phyloP scores from a whole-genome alignment of 2,797 vertebrate species.

The Nannoperca obscura region DNA sequence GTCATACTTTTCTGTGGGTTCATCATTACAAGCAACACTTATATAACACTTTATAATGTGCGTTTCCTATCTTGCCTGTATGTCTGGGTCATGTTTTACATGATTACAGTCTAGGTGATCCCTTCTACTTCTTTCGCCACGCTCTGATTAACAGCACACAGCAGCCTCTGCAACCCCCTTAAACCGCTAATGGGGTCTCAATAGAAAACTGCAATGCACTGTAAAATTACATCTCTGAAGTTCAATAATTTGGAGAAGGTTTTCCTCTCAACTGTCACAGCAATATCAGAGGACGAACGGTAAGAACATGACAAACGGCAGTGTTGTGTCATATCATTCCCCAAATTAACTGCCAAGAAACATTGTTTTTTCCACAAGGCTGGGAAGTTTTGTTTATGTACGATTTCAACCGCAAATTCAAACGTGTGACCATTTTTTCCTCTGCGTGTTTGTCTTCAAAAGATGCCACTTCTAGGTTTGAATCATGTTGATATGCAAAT shows the following conservation, averaged over 20 bases:
- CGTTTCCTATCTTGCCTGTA: constrained; percentile 26
- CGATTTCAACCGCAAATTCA: constrained; percentile 28
- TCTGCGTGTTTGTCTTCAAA: constrained; percentile 48
- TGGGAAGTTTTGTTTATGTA: constrained; percentile 25
- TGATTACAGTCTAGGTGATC: constrained; percentile 75
- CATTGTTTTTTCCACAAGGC: constrained; percentile 19
- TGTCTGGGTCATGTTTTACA: constrained; percentile 70
- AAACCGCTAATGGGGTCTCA: constrained; percentile 57
- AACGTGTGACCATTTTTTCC: constrained; percentile 10
- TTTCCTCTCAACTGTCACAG: constrained; percentile 18
- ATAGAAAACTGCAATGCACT: constrained; percentile 43
- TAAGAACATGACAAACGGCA: background rate
- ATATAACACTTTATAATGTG: constrained; percentile 10
- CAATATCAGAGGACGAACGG: constrained; percentile 3
- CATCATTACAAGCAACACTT: background rate
- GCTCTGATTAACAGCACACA: constrained; percentile 69
- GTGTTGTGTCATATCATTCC: background rate
- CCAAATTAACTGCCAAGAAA: constrained; percentile 16
- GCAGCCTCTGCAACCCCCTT: constrained; percentile 40
- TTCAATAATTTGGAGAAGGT: constrained; percentile 46
- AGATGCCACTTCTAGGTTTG: constrained; percentile 57
- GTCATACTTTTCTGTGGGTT: background rate
- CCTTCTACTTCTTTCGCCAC: constrained; percentile 62
- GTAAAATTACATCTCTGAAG: constrained; percentile 43
- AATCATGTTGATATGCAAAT: constrained; percentile 71